A percentile compares a stretch with the other conserved stretches of the same genome.
These are phyloP conservation scores for Sebastes matsubarae DNA, from an alignment of 2,797 vertebrate genomes.

Conservation along the genomic window DNA sequence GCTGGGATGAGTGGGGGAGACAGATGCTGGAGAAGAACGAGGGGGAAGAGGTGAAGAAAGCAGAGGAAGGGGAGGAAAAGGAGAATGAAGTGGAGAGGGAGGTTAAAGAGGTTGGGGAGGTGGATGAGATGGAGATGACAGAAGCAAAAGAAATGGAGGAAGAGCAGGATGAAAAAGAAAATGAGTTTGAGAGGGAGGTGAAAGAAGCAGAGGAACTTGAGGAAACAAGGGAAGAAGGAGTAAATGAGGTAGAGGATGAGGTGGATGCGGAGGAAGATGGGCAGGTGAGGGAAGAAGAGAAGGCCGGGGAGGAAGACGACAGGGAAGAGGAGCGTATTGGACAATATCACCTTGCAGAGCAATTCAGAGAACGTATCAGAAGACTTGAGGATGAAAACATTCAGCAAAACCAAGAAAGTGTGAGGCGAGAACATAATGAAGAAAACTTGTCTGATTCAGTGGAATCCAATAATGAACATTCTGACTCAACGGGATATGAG, in stretches of 20 bases:
- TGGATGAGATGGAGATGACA: not conserved
- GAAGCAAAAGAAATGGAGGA: not conserved
- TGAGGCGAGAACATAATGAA: not conserved
- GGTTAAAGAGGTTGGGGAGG: not conserved
- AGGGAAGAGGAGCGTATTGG: not conserved
- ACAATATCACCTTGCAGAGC: not conserved
- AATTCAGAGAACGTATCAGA: not conserved
- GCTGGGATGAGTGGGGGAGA: conserved; percentile 30
- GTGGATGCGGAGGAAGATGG: not conserved
- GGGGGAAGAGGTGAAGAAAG: not conserved
- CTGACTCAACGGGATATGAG: not conserved
- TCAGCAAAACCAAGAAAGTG: not conserved
- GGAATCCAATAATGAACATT: not conserved
- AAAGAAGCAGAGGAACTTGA: not conserved
- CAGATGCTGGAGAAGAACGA: conserved; percentile 1
- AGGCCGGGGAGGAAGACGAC: not conserved
- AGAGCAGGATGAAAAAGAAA: not conserved
- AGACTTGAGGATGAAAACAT: not conserved
- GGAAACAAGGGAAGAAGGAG: not conserved
- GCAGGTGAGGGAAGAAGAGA: not conserved
- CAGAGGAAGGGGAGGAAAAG: not conserved
- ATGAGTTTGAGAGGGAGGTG: not conserved
- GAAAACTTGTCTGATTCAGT: not conserved
- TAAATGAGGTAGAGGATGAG: not conserved
- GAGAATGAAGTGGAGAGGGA: not conserved